These are phyloP conservation scores for Gasterosteus nipponicus DNA, from an alignment of 2,113 vertebrate genomes.

Conservation along the genomic window DNA sequence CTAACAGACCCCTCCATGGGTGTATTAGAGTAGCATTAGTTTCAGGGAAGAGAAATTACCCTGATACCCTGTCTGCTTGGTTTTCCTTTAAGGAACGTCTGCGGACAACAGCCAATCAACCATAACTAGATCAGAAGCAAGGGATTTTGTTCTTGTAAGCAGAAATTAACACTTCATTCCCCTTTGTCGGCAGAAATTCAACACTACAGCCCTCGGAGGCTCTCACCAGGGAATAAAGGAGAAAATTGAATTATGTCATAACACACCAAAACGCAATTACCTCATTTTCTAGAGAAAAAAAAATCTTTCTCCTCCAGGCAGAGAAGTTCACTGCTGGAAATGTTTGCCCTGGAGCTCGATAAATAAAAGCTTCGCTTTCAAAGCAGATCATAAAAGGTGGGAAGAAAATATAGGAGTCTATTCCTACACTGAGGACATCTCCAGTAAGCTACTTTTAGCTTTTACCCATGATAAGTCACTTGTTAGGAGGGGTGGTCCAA, in stretches of 20 bases:
- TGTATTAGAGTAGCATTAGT: constrained; percentile 78
- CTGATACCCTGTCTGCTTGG: constrained; percentile 62
- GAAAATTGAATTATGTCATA: constrained; percentile 76
- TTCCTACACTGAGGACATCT: not conserved
- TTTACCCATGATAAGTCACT: not conserved
- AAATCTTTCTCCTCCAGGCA: constrained; percentile 45
- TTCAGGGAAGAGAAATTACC: constrained; percentile 77
- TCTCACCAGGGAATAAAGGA: constrained; percentile 73
- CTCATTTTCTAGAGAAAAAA: constrained; percentile 62
- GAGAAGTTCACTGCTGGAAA: constrained; percentile 47
- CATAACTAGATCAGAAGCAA: constrained; percentile 81
- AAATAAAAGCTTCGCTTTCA: constrained; percentile 23
- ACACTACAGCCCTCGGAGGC: constrained; percentile 72
- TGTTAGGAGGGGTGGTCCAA: not conserved
- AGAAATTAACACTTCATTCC: constrained; percentile 87
- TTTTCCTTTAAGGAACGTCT: constrained; percentile 82
- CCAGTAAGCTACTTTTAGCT: not conserved
- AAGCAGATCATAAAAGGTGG: constrained; percentile 5
- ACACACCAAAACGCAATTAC: constrained; percentile 73
- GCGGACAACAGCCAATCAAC: constrained; percentile 78
- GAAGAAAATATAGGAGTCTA: not conserved
- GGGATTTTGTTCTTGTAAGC: constrained; percentile 85
- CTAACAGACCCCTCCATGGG: constrained; percentile 69
- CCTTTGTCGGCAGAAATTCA: constrained; percentile 86
- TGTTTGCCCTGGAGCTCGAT: constrained; percentile 23